A percentile compares a stretch with the other conserved stretches of the same genome.
Conservation (phyloP, 2,113 vertebrate species). For the Psephotus haematonotus region DNA sequence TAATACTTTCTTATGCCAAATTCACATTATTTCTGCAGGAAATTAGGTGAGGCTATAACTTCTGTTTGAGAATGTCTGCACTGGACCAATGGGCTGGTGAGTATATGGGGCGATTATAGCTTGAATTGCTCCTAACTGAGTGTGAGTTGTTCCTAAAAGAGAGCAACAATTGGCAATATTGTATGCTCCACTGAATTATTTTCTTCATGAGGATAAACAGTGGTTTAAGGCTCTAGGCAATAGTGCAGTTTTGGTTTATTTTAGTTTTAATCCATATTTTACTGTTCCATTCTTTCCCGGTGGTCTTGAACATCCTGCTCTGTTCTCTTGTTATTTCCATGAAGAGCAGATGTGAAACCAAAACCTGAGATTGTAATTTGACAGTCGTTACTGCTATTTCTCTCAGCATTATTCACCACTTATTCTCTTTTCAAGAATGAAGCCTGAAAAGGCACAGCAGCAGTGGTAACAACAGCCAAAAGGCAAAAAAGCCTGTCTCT, state of each 20-base stretch:
- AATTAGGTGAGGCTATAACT: neutral
- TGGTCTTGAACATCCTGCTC: neutral
- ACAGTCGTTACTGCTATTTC: neutral
- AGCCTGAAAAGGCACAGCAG: neutral
- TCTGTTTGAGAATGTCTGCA: neutral
- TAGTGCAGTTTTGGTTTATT: neutral
- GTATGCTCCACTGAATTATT: conserved; percentile 3
- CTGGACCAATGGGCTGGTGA: neutral
- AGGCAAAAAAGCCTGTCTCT: neutral
- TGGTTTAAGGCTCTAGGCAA: neutral
- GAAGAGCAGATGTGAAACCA: neutral
- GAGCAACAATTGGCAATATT: neutral
- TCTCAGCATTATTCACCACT: neutral
- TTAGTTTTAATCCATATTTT: conserved; percentile 5
- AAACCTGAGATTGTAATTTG: neutral
- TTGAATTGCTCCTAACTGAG: neutral
- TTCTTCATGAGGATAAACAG: conserved; percentile 2
- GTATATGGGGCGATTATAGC: neutral
- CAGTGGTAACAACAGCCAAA: neutral
- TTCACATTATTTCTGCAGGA: neutral
- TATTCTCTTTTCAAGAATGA: neutral
- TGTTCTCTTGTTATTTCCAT: neutral
- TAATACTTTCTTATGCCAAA: neutral
- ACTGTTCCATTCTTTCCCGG: neutral
- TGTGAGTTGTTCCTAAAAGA: neutral